Percentiles rank a stretch among this genome's conserved stretches.
Evolutionary conservation across 1,140 invertebrate species (phyloP).

Genomic region (Spodoptera frugiperda): DNA sequence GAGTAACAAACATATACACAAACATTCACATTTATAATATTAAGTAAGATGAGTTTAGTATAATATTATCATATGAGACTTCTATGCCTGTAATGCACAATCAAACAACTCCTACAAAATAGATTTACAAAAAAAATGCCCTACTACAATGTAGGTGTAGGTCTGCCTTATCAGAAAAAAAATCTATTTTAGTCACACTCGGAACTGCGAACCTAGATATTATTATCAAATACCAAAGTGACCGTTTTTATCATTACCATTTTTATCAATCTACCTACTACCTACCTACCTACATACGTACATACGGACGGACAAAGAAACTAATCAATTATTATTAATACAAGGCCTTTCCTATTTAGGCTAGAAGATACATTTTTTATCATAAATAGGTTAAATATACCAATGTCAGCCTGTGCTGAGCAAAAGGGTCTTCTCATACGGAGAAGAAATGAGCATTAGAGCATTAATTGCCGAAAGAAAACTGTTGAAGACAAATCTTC

Average conservation of each 20-base stretch:
- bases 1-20: no score
- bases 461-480: no score
- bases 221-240: neutral
- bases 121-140: neutral
- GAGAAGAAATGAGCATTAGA: no score
- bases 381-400: neutral
- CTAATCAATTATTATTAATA: no score
- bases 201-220: neutral
- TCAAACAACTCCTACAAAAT: no score
- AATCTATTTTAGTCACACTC: neutral
- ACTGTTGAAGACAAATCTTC: no score
- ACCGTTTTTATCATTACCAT: conserved; percentile 7
- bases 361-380: neutral
- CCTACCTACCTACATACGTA: neutral
- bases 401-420: neutral
- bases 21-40: no score
- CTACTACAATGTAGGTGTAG: neutral
- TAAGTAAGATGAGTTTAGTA: no score
- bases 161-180: neutral
- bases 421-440: no score
- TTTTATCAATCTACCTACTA: conserved; percentile 23
- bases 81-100: no score
- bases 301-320: neutral
- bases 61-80: no score
- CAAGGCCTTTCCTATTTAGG: conserved; percentile 17